Base-by-base conservation (phyloP, 2,797 vertebrate genomes). In the Takifugu ocellatus region DNA sequence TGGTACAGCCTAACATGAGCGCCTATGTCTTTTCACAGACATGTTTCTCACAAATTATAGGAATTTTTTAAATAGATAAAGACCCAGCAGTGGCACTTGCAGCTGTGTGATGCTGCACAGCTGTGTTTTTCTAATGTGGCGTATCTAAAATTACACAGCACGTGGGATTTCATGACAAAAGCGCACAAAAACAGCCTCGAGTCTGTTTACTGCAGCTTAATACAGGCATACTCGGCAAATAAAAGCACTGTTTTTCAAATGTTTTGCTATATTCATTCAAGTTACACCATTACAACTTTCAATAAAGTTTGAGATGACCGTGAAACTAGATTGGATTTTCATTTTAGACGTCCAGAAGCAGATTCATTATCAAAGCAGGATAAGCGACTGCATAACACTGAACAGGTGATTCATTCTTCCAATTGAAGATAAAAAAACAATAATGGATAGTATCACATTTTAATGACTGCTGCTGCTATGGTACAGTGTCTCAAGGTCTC, bases 401-500 rank as follows among this genome's bases (percentile, higher is more conserved):
- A 75, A 51, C 33, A 52, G 64, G 51, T 66, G 47, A 43, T 65
- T 68, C 25, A 49, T 16, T 46, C 43, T 10, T 56, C 60, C 81
- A 71, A 85, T 73, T 56, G 48, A 84, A 66, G 66, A 72, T 73
- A 61, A 76, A 45, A 46, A 65, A 81, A 1, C 21, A 21, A 79
- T 73, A 82, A 83, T 68, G 50, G 60, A 44, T 68, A 43, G 68
- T 77, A 67, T 74, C 70, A 49, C 48, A 76, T 49, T 66, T 56
- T 74, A 75, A 79, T 81, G 54, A 63, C 47, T 72, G 74, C 47
- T 54, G 54, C 54, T 66, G 51, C 66, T 79, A 10, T 0, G 12
- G 36, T 39, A 14, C 36, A 14, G 36, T 39, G 73, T 78, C 58
- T 64, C 59, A 53, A 52, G 29, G 54, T 55, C 54, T 42, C 27